Percentiles rank a stretch among this genome's conserved stretches.
Conservation (phyloP, 2,797 vertebrate species). For the Euthynnus affinis region DNA sequence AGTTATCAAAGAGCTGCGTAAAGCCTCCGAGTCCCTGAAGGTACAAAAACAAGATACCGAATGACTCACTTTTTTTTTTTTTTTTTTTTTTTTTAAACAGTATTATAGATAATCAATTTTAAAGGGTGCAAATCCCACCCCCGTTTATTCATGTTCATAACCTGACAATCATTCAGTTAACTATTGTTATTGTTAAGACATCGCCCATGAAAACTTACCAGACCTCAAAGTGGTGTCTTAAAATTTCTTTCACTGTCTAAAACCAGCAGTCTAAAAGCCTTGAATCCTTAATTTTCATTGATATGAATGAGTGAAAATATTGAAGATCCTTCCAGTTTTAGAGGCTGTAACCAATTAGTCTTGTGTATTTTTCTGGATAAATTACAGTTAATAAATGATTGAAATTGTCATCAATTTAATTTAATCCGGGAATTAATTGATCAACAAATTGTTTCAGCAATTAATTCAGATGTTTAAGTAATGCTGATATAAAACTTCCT, state of each 20-base stretch:
- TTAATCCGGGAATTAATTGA: not conserved
- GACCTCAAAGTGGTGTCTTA: not conserved
- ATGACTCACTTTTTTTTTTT: not conserved
- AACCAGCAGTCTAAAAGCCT: not conserved
- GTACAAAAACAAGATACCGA: conserved; percentile 72
- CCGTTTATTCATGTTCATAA: not conserved
- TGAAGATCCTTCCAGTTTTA: not conserved
- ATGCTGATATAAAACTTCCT: not conserved
- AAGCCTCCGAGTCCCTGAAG: conserved; percentile 94
- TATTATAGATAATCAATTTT: not conserved
- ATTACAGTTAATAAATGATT: not conserved
- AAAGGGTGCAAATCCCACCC: not conserved
- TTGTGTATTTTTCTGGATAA: not conserved
- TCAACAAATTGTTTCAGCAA: not conserved
- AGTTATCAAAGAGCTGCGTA: conserved; percentile 97
- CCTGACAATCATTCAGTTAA: not conserved
- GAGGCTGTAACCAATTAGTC: not conserved
- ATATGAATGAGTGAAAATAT: not conserved
- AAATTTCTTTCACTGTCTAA: not conserved
- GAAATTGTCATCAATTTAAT: not conserved
- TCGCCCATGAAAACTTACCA: not conserved
- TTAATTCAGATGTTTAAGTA: not conserved
- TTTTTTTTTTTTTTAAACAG: not conserved
- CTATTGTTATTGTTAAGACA: not conserved
- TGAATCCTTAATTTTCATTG: not conserved